Percentiles rank a stretch among this genome's conserved stretches.
These are phyloP conservation scores for Bovichtus variegatus DNA, from an alignment of 2,797 vertebrate species.

Conservation along the genomic window DNA sequence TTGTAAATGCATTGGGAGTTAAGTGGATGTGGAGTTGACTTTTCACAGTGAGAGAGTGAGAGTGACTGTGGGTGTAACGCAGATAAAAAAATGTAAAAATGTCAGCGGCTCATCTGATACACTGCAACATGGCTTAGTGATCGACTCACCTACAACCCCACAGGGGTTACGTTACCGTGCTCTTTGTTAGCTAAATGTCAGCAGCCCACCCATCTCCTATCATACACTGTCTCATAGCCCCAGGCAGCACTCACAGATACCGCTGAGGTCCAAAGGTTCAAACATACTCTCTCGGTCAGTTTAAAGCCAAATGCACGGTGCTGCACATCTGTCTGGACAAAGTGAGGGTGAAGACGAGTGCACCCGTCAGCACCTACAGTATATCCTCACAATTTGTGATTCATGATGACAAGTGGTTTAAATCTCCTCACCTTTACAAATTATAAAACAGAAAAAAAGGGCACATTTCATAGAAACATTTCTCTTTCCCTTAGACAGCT, in stretches of 20 bases:
- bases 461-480: background rate
- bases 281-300: constrained; percentile 35
- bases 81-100: constrained; percentile 61
- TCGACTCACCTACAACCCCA: constrained; percentile 66
- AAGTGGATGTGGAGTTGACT: constrained; percentile 62
- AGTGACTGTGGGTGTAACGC: constrained; percentile 57
- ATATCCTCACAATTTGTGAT: background rate
- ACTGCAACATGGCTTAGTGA: constrained; percentile 56
- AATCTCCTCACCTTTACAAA: background rate
- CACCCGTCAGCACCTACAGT: constrained; percentile 8
- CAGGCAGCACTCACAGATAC: constrained; percentile 58
- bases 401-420: background rate
- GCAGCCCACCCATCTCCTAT: constrained; percentile 66
- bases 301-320: constrained; percentile 29
- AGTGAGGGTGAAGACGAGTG: constrained; percentile 15
- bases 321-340: constrained; percentile 24
- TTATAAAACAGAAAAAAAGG: no score
- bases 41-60: constrained; percentile 33
- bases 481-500: background rate
- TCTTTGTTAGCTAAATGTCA: constrained; percentile 83
- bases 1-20: constrained; percentile 67
- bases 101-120: constrained; percentile 78
- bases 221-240: constrained; percentile 61
- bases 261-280: constrained; percentile 50
- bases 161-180: constrained; percentile 56